Evolutionary conservation across 2,113 vertebrate species (phyloP).

Genomic region (Brachyhypopomus gauderio): DNA sequence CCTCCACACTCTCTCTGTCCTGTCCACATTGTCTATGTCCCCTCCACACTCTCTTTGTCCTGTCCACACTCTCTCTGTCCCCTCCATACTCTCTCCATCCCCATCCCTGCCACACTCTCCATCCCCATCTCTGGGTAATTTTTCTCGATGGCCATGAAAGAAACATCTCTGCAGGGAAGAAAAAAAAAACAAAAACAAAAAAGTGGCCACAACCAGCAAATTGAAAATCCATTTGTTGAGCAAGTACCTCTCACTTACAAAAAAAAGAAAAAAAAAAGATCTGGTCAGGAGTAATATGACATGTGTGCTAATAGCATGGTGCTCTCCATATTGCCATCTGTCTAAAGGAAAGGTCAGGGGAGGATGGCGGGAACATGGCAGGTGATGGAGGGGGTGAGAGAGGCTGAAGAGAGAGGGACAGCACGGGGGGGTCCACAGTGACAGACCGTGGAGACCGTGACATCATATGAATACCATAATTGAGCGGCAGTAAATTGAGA

Average conservation of each 20-base stretch:
- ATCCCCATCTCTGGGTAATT: slow-evolving; percentile 24
- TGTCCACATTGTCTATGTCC: background rate
- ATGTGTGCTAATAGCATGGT: slow-evolving; percentile 80
- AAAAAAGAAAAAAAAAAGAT: slow-evolving; percentile 70
- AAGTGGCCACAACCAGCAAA: slow-evolving; percentile 55
- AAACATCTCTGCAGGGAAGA: background rate
- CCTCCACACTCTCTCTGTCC: background rate
- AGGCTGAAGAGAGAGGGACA: background rate
- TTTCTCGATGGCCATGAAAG: slow-evolving; percentile 44
- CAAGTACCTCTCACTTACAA: slow-evolving; percentile 78
- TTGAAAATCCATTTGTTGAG: slow-evolving; percentile 80
- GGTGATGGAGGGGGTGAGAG: slow-evolving; percentile 53
- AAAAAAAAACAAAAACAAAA: slow-evolving; percentile 55
- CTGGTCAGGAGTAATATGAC: slow-evolving; percentile 78
- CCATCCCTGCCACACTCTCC: too few relatives aligned
- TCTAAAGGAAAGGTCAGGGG: slow-evolving; percentile 84
- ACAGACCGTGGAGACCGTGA: slow-evolving; percentile 83
- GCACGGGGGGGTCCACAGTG: slow-evolving; percentile 71
- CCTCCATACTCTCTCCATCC: background rate
- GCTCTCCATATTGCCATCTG: slow-evolving; percentile 83
- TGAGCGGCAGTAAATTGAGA: slow-evolving; percentile 95
- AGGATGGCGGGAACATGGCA: slow-evolving; percentile 72
- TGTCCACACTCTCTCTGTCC: background rate
- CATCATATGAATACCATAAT: slow-evolving; percentile 99
- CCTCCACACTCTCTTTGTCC: too few relatives aligned